Evolutionary conservation across 2,113 vertebrate genomes (phyloP), one percentile per base, ranked within the genome.

Genomic region (Neolamprologus devosi): DNA sequence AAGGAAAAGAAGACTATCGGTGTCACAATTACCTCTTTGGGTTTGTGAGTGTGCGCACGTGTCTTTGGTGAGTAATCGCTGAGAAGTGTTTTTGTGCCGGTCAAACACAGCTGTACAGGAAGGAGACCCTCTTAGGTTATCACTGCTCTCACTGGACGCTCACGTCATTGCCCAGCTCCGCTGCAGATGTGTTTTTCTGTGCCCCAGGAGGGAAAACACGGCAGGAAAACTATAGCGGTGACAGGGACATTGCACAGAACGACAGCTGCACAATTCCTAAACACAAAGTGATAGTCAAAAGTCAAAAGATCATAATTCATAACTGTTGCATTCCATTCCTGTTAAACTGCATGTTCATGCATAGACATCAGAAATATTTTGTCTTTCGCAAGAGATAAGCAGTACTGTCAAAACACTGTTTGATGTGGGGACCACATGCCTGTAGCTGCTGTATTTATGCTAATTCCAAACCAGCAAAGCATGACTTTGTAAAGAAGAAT

Each of bases 91-190:
- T 90, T 95, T 93, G 86, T 93, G 54, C 82, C 11, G 86, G 90
- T 91, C 45, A 60, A 88, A 85, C 88, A 83, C 96, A 97, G 96
- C 96, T 97, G 96, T 89, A 80, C 94, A 96, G 96, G 96, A 97
- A 96, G 91, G 68, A 91, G 92, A 92, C 82, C 83, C 85, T 89
- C 83, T 95, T 87, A 93, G 94, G 90, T 95, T 95, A 92, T 95
- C 93, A 80, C 57, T 17, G 84, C 81, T 85, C 90, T 92, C 91
- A 93, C 88, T 89, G 91, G 93, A 94, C 83, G 75, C 87, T 90
- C 51, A 45, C 90, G 85, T 95, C 91, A 92, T 87, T 70, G 86
- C 85, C 28, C 75, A 78, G 90, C 80, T 70, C 78, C 78, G 33
- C 47, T 65, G 90, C 91, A 94, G 83, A 88, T 93, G 92, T 91